Base-by-base conservation (phyloP, 2,888 invertebrate species). In the Esperia sulphurella region DNA sequence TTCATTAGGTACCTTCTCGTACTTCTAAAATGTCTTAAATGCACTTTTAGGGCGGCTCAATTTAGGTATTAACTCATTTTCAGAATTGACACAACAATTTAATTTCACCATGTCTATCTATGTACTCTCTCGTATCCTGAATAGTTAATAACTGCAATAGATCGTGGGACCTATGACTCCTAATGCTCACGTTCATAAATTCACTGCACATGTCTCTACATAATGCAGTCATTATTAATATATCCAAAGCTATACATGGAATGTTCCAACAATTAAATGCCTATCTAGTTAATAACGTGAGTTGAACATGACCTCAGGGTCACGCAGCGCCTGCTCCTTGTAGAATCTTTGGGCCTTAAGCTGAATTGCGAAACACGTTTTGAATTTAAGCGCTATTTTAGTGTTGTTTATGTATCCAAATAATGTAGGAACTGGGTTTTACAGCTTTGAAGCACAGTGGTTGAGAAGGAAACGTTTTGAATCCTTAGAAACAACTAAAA, bases 251-350 rank as follows among this genome's bases (percentile, higher is more conserved):
- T 14, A 46, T 37, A 52, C 45, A n/a, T n/a, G 51, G 50, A 50
- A 56, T 52, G 50, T 53, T 53, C 48, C 46, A 44, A 67, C 60
- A 65, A 65, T 63, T 61, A 67, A 55, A 55, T 51, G 47, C 45
- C 47, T 55, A 55, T 55, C 52, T 53, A 39, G 53, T 50, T 57
- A 49, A 59, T 57, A 63, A 65, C 61, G 54, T 45, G 49, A 60
- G 61, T 61, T 58, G 57, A 64, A 61, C 52, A 46, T 74, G 73
- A 76, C 72, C 76, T 63, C 57, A 52, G 60, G 77, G 75, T 76
- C 74, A 75, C 49, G 54, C 53, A 65, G 57, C 70, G 60, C 65
- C 62, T 68, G 60, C 65, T 63, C 69, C 73, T 70, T 69, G 57
- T 64, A 61, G 55, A 62, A 57, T 57, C 59, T 48, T 55, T 57